Conservation (phyloP, 64 coral and sea anemone species). For the Cladopsammia gracilis region DNA sequence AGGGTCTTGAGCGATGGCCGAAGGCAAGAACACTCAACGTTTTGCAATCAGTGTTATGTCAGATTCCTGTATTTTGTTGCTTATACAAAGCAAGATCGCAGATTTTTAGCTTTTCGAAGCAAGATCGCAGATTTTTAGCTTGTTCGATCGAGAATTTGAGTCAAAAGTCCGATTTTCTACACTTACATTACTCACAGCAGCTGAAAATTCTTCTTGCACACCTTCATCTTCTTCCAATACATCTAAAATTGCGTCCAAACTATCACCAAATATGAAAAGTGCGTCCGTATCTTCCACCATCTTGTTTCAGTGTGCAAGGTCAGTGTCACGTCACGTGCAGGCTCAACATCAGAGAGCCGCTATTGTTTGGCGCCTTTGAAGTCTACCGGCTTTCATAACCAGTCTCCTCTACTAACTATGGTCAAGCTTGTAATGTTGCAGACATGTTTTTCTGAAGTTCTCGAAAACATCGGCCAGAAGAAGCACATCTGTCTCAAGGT, state of each 20-base stretch:
- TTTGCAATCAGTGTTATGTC: too few species aligned
- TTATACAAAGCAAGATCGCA: too few species aligned
- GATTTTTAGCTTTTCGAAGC: background rate
- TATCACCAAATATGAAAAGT: slow-evolving; percentile 43
- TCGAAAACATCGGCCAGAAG: too few species aligned
- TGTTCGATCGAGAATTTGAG: background rate
- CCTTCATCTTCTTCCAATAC: slow-evolving; percentile 46
- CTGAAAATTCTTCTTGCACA: slow-evolving; percentile 45
- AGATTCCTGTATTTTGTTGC: too few species aligned
- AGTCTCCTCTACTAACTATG: too few species aligned
- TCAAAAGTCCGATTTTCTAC: too few species aligned
- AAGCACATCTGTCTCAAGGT: too few species aligned
- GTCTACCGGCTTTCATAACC: slow-evolving; percentile 38
- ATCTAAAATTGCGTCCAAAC: slow-evolving; percentile 59
- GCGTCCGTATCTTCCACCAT: slow-evolving; percentile 42
- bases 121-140: too few species aligned
- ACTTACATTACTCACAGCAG: slow-evolving; percentile 50
- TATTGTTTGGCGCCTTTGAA: slow-evolving; percentile 46
- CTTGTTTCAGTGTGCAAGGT: slow-evolving; percentile 62
- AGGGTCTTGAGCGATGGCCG: too few species aligned
- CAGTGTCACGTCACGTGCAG: slow-evolving; percentile 48
- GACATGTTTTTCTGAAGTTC: too few species aligned
- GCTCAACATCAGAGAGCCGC: slow-evolving; percentile 54
- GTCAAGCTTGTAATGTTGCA: too few species aligned
- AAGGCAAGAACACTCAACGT: too few species aligned